Evolutionary conservation across 2,888 invertebrate species (phyloP).

Genomic region (Norana najaformis): DNA sequence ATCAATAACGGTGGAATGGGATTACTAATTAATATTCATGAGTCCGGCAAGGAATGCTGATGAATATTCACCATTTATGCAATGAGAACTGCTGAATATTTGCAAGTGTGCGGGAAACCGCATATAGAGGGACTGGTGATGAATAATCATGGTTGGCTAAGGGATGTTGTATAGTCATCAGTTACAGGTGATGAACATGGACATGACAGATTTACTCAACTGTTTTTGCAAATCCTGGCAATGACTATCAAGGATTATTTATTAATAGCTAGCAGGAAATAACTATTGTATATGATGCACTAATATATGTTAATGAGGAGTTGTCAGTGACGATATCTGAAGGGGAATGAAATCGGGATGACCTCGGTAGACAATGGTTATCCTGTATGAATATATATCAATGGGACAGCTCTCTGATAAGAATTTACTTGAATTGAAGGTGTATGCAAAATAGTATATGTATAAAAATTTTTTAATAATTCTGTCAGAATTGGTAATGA

Average conservation of each 20-base stretch:
- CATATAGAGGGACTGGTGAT: not conserved
- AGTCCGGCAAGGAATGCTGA: not conserved
- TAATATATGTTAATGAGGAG: conserved; percentile 13
- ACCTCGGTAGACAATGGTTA: not conserved
- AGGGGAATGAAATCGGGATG: no score
- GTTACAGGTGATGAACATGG: not conserved
- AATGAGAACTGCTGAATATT: not conserved
- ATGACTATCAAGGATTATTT: not conserved
- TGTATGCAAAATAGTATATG: not conserved
- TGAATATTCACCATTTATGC: conserved; percentile 1
- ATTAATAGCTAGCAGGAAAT: not conserved
- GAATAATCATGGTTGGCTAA: not conserved
- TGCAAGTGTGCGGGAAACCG: not conserved
- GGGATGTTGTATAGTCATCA: not conserved
- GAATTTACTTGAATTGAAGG: not conserved
- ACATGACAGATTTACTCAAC: not conserved
- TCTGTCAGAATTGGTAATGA: not conserved
- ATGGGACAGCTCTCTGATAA: not conserved
- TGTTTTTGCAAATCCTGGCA: not conserved
- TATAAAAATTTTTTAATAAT: not conserved
- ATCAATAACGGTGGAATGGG: not conserved
- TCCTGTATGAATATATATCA: not conserved
- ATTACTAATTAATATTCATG: conserved; percentile 13
- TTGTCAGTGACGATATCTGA: not conserved
- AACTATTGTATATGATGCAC: not conserved